Conservation (phyloP, 2,888 invertebrate genomes). For the Archaeoteleia sp. region DNA sequence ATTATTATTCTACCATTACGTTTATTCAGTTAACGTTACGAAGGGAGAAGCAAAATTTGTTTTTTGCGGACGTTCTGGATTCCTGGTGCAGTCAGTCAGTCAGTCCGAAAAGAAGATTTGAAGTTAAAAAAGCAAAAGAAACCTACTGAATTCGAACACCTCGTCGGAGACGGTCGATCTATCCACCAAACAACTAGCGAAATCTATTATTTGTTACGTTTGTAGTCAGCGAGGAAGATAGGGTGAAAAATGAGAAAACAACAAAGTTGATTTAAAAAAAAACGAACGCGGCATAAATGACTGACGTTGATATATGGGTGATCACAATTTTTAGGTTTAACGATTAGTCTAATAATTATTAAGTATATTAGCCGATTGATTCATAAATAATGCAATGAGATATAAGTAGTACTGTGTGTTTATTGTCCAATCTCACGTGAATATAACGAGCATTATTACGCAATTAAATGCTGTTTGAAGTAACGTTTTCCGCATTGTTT, state of each 20-base stretch:
- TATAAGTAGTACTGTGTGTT: conserved; percentile 75
- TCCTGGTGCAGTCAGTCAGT: conserved; percentile 70
- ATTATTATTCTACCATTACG: conserved; percentile 71
- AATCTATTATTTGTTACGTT: conserved; percentile 17
- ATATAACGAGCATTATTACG: conserved; percentile 74
- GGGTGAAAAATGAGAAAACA: too few species aligned
- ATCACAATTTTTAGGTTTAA: conserved; percentile 74
- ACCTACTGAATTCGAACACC: too few species aligned
- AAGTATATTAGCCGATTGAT: conserved; percentile 75
- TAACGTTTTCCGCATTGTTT: conserved; percentile 67
- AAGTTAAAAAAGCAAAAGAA: too few species aligned
- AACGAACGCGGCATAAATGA: conserved; percentile 62
- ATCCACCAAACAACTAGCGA: conserved; percentile 14
- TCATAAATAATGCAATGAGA: conserved; percentile 75
- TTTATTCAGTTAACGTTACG: conserved; percentile 72
- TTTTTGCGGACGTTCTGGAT: neutral
- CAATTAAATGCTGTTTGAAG: conserved; percentile 71
- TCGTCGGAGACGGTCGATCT: conserved; percentile 19
- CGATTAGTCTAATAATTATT: conserved; percentile 75
- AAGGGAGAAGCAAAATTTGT: conserved; percentile 4
- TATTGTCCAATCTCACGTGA: conserved; percentile 75
- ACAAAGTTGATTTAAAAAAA: too few species aligned
- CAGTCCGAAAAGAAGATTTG: conserved; percentile 28
- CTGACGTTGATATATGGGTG: conserved; percentile 73
- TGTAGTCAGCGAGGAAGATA: too few species aligned